A percentile compares a stretch with the other conserved stretches of the same genome.
Evolutionary conservation across 2,113 vertebrate species (phyloP).

Genomic region (Corythaeola cristata): DNA sequence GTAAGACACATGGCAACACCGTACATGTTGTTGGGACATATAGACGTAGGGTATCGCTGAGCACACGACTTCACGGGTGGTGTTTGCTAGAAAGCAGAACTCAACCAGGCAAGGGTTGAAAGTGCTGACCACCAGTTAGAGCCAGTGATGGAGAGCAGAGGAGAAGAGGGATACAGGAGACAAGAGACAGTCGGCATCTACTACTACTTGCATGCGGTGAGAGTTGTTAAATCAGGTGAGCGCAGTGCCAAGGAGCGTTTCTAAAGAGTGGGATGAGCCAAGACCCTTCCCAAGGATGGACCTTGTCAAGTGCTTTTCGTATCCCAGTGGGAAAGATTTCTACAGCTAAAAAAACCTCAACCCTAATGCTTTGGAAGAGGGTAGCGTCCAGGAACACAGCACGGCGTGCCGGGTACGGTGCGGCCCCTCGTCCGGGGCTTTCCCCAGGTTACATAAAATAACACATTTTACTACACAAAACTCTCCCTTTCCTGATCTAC

Average conservation of each 20-base stretch:
- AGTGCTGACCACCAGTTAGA: neutral
- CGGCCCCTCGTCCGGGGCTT: accelerated
- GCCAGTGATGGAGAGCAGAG: slow-evolving; percentile 12
- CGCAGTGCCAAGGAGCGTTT: slow-evolving; percentile 13
- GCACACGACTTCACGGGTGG: neutral
- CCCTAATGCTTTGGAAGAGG: neutral
- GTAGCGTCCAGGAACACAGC: slow-evolving; percentile 62
- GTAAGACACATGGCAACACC: slow-evolving; percentile 54
- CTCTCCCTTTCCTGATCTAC: neutral
- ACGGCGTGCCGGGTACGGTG: accelerated
- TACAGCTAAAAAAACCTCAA: neutral
- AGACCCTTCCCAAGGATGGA: neutral
- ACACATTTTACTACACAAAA: neutral
- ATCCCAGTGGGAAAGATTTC: neutral
- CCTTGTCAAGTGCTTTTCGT: neutral
- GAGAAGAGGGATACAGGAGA: slow-evolving; percentile 22
- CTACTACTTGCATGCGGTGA: slow-evolving; percentile 77
- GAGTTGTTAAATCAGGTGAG: slow-evolving; percentile 64
- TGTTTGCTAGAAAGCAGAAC: slow-evolving; percentile 63
- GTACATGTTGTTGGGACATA: slow-evolving; percentile 10
- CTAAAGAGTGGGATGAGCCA: neutral
- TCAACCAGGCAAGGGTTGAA: neutral
- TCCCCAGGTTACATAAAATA: neutral
- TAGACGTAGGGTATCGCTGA: neutral
- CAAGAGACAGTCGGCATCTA: slow-evolving; percentile 43